Conservation (phyloP, 2,888 invertebrate genomes). For the Dyspetes luteomarginatus region DNA sequence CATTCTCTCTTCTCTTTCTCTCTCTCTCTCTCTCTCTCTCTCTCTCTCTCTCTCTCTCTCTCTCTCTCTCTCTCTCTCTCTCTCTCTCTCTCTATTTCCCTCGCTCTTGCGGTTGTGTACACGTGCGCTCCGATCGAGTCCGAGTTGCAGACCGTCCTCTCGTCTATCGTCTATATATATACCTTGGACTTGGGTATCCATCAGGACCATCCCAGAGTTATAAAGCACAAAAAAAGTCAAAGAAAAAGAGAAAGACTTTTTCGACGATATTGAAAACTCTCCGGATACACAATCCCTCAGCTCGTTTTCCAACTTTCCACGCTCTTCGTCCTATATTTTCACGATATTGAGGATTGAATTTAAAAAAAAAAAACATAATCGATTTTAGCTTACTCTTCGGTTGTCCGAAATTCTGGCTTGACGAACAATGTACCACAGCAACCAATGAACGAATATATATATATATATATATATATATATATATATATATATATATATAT, state of each 20-base stretch:
- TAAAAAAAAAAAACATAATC: slow-evolving; percentile 34
- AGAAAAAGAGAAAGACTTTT: neutral
- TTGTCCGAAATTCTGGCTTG: slow-evolving; percentile 29
- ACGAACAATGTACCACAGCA: slow-evolving; percentile 1
- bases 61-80: slow-evolving; percentile 11
- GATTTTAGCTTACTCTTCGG: slow-evolving; percentile 41
- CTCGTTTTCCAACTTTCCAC: slow-evolving; percentile 43
- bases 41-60: slow-evolving; percentile 11
- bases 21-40: slow-evolving; percentile 4
- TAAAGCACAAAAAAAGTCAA: neutral
- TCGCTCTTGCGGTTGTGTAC: slow-evolving; percentile 41
- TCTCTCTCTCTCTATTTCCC: slow-evolving; percentile 1
- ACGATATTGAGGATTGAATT: slow-evolving; percentile 7
- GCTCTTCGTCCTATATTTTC: slow-evolving; percentile 23
- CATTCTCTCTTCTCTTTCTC: no score
- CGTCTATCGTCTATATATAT: slow-evolving; percentile 15
- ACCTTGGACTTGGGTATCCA: slow-evolving; percentile 13
- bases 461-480: neutral
- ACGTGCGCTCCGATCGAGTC: slow-evolving; percentile 57
- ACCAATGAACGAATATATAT: slow-evolving; percentile 21
- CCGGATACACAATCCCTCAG: slow-evolving; percentile 35
- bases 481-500: neutral
- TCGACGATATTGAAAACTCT: slow-evolving; percentile 58
- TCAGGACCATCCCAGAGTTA: slow-evolving; percentile 8
- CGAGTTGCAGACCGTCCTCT: slow-evolving; percentile 54